Base-by-base conservation (phyloP, 2,113 vertebrate species). In the Okapia johnstoni region DNA sequence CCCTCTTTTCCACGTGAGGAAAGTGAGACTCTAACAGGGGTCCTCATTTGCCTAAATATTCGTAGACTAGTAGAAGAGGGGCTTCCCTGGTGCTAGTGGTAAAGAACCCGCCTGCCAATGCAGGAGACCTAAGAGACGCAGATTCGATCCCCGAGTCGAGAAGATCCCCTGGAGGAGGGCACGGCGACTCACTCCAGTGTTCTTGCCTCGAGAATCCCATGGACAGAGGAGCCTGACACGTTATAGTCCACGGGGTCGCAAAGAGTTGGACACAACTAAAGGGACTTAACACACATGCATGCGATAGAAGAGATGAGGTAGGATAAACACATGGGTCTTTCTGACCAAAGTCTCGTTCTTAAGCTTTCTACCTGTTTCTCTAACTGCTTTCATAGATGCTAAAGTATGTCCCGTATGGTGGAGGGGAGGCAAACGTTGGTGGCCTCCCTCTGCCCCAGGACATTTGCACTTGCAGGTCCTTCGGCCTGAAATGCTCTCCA, bases 71-170 rank as follows among this genome's bases (percentile, higher is more conserved):
- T 3, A 16, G 30, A 54, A 85, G 58, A 16, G 23, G 36, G 23
- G 21, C 11, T 43, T 43, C 70, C 36, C 21, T 40, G 70, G 23
- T 0, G 3, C 70, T 26, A 2, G 36, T 13, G 70, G 70, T 76
- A 3, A 43, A 76, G 70, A 26, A 0, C 70, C 23, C 1, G 0
- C 11, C 70, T 14, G 36, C 70, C 21, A 14, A 14, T 7, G 70
- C 23, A 76, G 36, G 36, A 73, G 10, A 43, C 70, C 25, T 14
- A 25, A 43, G 66, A 70, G 23, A 26, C 0, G 3, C 36, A 43
- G 36, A 13, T 25, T 43, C 21, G 7, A 12, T 43, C 36, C 23
- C 23, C 3, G 6, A 26, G 70, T 14, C 14, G 70, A 23, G 23
- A 70, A 1, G 19, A 13, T 12, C 66, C 66, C 19, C 66, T 12